phyloP scores from a whole-genome alignment of 1,140 invertebrate genomes.

The Drosophila ambigua region DNA sequence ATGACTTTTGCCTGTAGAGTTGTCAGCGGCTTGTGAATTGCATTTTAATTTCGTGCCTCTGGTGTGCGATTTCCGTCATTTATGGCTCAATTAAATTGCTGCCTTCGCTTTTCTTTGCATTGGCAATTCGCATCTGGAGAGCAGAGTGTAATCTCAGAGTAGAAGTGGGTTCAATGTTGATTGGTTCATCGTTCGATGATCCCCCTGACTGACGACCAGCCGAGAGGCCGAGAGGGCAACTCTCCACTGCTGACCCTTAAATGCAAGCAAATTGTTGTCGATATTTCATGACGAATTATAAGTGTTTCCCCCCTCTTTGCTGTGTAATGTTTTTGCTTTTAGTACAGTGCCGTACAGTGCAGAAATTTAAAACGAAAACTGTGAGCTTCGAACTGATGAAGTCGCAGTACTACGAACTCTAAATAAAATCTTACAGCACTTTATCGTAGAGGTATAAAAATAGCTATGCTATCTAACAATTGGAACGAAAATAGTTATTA shows the following conservation, averaged over 20 bases:
- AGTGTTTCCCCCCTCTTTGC: neutral
- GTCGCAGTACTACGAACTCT: no score
- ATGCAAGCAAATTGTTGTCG: neutral
- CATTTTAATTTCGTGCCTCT: slow-evolving; percentile 24
- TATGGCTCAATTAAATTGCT: slow-evolving; percentile 74
- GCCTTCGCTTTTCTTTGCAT: slow-evolving; percentile 50
- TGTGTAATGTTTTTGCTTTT: neutral
- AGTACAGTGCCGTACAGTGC: neutral
- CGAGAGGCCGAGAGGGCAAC: slow-evolving; percentile 3
- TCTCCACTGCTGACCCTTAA: slow-evolving; percentile 1
- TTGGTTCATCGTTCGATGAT: slow-evolving; percentile 42
- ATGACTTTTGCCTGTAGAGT: slow-evolving; percentile 46
- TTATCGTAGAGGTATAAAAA: no score
- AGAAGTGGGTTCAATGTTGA: slow-evolving; percentile 27
- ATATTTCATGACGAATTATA: slow-evolving; percentile 7
- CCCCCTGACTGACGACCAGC: neutral
- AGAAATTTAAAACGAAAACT: neutral
- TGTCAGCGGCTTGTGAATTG: slow-evolving; percentile 46
- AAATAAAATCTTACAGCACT: no score
- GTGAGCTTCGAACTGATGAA: no score
- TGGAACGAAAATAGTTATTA: neutral
- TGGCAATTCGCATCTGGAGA: slow-evolving; percentile 51
- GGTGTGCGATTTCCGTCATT: slow-evolving; percentile 64
- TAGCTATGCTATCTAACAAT: no score
- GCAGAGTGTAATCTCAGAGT: slow-evolving; percentile 2